These are phyloP conservation scores for Polydrusus pterygomalis DNA, from an alignment of 2,888 invertebrate species.

Conservation along the genomic window DNA sequence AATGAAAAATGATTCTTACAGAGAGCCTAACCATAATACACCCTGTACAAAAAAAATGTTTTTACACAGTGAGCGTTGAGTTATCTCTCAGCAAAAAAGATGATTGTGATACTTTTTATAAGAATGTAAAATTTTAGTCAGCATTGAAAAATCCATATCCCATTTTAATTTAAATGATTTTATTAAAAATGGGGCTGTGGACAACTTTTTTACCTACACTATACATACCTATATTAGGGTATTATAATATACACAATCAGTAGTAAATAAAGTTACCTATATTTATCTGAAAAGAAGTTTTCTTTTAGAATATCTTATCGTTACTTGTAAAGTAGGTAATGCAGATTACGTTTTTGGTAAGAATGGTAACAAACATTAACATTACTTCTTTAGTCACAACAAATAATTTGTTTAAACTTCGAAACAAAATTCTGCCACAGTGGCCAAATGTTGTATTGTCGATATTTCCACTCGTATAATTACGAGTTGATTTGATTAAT, in stretches of 20 bases:
- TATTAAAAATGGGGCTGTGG: slow-evolving; percentile 66
- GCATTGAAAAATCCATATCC: slow-evolving; percentile 59
- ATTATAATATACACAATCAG: slow-evolving; percentile 66
- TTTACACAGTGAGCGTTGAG: slow-evolving; percentile 48
- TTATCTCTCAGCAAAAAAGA: slow-evolving; percentile 55
- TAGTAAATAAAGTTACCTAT: slow-evolving; percentile 61
- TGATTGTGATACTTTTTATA: slow-evolving; percentile 65
- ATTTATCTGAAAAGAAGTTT: slow-evolving; percentile 57
- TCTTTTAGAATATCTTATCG: no score
- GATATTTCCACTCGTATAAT: slow-evolving; percentile 63
- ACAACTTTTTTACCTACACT: slow-evolving; percentile 64
- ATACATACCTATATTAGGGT: slow-evolving; percentile 60
- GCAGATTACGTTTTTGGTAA: no score
- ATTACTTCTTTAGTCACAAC: slow-evolving; percentile 36
- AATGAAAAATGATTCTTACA: background rate
- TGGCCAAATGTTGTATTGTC: slow-evolving; percentile 64
- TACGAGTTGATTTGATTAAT: slow-evolving; percentile 62
- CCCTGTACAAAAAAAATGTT: slow-evolving; percentile 31
- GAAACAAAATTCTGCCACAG: slow-evolving; percentile 36
- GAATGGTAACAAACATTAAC: slow-evolving; percentile 28
- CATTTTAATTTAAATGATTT: slow-evolving; percentile 59
- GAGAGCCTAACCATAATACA: slow-evolving; percentile 2
- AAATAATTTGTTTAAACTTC: slow-evolving; percentile 34
- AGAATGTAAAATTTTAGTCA: slow-evolving; percentile 59
- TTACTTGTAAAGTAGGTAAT: no score